Conservation (phyloP, 1,140 invertebrate species). For the Trissolcus basalis region DNA sequence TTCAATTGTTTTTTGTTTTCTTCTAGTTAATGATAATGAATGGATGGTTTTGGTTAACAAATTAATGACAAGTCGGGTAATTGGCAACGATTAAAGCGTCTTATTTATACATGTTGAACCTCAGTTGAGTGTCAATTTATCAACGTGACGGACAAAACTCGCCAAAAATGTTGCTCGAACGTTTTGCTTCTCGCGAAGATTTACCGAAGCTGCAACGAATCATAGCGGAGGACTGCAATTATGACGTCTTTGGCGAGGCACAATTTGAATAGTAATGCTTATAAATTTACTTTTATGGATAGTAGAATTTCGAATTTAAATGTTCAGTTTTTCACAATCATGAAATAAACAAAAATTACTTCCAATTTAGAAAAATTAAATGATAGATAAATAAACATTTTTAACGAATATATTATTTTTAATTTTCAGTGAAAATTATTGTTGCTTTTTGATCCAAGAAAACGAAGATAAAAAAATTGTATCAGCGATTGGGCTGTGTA, state of each 20-base stretch:
- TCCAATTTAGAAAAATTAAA: too few species aligned
- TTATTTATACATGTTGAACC: slow-evolving; percentile 1
- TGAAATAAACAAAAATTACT: too few species aligned
- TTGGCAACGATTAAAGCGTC: slow-evolving; percentile 26
- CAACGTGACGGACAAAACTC: slow-evolving; percentile 4
- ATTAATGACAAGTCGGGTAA: slow-evolving; percentile 24
- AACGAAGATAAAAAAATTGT: slow-evolving; percentile 71
- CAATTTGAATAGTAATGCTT: not conserved
- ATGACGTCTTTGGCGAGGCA: slow-evolving; percentile 15
- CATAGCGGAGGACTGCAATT: slow-evolving; percentile 1
- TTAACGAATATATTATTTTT: too few species aligned
- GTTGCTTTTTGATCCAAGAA: slow-evolving; percentile 71
- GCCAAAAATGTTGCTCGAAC: slow-evolving; percentile 25
- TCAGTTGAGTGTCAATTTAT: slow-evolving; percentile 13
- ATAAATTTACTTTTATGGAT: too few species aligned
- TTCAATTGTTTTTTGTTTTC: slow-evolving; percentile 4
- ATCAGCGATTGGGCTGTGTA: slow-evolving; percentile 63
- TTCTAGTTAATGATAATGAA: not conserved
- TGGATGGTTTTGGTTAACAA: slow-evolving; percentile 25
- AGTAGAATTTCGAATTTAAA: too few species aligned
- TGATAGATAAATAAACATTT: too few species aligned
- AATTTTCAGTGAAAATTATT: slow-evolving; percentile 67
- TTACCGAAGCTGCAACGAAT: slow-evolving; percentile 24
- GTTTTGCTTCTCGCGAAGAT: slow-evolving; percentile 16
- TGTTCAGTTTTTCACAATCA: too few species aligned